A percentile compares a stretch with the other conserved stretches of the same genome.
phyloP scores from a whole-genome alignment of 1,140 invertebrate species.

The Zaprionus africanus region DNA sequence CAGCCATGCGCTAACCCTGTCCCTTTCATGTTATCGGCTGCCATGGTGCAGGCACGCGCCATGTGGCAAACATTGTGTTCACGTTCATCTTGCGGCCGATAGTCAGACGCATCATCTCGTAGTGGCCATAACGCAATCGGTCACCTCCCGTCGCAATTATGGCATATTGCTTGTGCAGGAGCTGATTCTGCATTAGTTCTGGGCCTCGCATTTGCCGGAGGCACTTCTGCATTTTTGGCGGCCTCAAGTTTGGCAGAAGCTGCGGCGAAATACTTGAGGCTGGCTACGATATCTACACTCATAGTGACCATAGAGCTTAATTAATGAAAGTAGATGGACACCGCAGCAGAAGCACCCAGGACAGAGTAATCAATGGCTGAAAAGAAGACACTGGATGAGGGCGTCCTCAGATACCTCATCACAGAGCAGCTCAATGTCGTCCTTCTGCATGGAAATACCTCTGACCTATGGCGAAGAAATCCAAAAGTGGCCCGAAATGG shows the following conservation, averaged over 20 bases:
- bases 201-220: conserved; percentile 94
- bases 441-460: too few species aligned
- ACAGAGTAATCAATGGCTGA: too few species aligned
- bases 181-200: conserved; percentile 92
- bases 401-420: too few species aligned
- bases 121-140: conserved; percentile 90
- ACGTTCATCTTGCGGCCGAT: conserved; percentile 90
- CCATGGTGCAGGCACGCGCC: conserved; percentile 97
- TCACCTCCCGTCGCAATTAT: conserved; percentile 95
- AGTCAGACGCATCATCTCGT: conserved; percentile 93
- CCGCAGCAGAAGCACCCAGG: too few species aligned
- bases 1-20: conserved; percentile 96
- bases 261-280: too few species aligned
- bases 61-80: conserved; percentile 95
- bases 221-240: conserved; percentile 93
- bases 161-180: conserved; percentile 96
- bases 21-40: conserved; percentile 96
- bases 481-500: too few species aligned
- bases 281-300: too few species aligned
- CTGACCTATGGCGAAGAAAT: too few species aligned
- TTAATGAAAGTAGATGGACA: too few species aligned
- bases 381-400: too few species aligned
- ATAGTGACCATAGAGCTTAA: too few species aligned
- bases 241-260: conserved; percentile 87
- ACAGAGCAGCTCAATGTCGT: too few species aligned